Evolutionary conservation across 2,888 invertebrate species (phyloP), one percentile per base, ranked within the genome.

Genomic region (Temnothorax rugatulus): DNA sequence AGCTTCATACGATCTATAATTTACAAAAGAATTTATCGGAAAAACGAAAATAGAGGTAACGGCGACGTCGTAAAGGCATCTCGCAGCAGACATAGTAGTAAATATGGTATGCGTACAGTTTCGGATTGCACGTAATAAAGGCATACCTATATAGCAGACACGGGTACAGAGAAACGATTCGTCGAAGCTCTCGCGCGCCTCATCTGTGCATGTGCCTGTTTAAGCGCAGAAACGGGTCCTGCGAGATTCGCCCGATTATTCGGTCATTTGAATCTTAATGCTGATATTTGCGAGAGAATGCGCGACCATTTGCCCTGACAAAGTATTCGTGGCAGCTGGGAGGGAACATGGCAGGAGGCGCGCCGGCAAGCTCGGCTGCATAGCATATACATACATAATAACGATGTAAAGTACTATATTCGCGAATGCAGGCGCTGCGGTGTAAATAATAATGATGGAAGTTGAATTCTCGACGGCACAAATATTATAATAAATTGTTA

Each of bases 241-340:
- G 50, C 74, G 84, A 54, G 75, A 44, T 52, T 76, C 44, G 54
- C 68, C 44, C 21, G 64, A 59, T 83, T 83, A 75, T 83, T 82
- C 68, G 69, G 44, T 81, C 69, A 75, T 82, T 74, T 61, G 68
- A 84, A 84, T 84, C 68, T 68, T 82, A 82, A 74, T 52, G 82
- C 29, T 74, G 74, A 82, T 68, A 75, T 61, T 82, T 59, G 66
- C 59, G 61, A 64, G 59, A 75, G 41, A 82, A 82, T 69, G 69
- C 64, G 66, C 59, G 50, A n/a, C 61, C 81, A 25, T 64, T 81
- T 54, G 21, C 81, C 25, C n/a, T 79, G 83, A 66, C 68, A 69
- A 83, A 81, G 77, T 76, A 64, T 82, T 63, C 63, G 34, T n/a
- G 29, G 54, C 83, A 59, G 47, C 74, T 73, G 73, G 25, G 11